These are phyloP conservation scores for Mallotus villosus DNA, from an alignment of 2,797 vertebrate genomes.

Conservation along the genomic window DNA sequence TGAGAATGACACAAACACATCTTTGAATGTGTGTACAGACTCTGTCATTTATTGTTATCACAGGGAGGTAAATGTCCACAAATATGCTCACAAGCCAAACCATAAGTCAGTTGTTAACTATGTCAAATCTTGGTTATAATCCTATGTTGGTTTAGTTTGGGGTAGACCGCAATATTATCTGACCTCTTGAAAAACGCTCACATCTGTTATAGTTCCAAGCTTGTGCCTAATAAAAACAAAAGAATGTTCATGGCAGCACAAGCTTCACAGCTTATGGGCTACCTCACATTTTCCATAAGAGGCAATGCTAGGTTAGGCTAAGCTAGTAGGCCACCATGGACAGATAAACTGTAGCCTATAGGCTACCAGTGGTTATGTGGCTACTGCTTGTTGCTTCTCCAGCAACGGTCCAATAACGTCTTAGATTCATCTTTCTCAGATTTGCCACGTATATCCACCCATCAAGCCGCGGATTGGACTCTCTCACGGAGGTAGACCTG, in stretches of 20 bases:
- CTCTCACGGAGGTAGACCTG: slow-evolving; percentile 5
- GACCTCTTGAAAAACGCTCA: slow-evolving; percentile 8
- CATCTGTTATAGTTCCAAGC: slow-evolving; percentile 60
- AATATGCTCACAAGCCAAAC: background rate
- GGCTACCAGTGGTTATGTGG: background rate
- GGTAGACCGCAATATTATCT: background rate
- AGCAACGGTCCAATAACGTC: slow-evolving; percentile 47
- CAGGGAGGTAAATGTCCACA: background rate
- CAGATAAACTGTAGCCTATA: background rate
- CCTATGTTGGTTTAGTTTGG: background rate
- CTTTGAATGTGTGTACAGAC: background rate
- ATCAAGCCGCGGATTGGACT: slow-evolving; percentile 30
- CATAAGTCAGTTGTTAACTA: background rate
- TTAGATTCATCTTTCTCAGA: slow-evolving; percentile 57
- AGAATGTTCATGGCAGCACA: slow-evolving; percentile 55
- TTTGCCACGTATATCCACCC: slow-evolving; percentile 60
- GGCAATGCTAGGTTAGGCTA: background rate
- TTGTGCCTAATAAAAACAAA: slow-evolving; percentile 56
- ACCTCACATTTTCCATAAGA: slow-evolving; percentile 70
- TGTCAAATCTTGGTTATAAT: background rate
- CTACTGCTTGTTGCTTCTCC: slow-evolving; percentile 9
- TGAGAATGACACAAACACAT: background rate
- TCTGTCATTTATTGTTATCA: background rate
- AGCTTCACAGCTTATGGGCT: slow-evolving; percentile 57
- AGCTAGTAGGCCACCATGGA: background rate